These are phyloP conservation scores for Paramormyrops kingsleyae DNA, from an alignment of 2,113 vertebrate genomes.

Conservation along the genomic window DNA sequence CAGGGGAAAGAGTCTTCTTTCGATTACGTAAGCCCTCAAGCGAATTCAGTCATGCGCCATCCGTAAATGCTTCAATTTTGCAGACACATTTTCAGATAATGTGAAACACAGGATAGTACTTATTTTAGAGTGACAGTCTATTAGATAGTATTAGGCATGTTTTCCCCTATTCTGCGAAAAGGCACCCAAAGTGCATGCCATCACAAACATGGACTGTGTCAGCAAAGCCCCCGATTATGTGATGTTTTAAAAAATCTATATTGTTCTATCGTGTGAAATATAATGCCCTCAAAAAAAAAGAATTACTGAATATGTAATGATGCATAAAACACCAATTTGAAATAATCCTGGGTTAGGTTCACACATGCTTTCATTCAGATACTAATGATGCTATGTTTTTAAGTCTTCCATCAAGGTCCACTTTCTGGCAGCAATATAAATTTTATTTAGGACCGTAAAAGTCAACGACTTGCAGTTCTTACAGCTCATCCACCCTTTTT, in stretches of 20 bases:
- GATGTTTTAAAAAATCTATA: neutral
- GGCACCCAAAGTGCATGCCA: neutral
- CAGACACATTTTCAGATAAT: neutral
- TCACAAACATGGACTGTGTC: neutral
- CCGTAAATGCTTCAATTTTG: neutral
- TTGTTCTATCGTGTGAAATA: neutral
- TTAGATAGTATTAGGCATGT: neutral
- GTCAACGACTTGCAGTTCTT: neutral
- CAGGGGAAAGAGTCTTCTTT: neutral
- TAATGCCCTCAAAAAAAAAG: neutral
- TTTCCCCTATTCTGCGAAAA: neutral
- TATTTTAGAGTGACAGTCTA: neutral
- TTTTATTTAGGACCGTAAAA: neutral
- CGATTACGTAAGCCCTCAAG: neutral
- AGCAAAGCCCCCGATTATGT: neutral
- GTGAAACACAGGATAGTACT: neutral
- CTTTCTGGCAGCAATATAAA: neutral
- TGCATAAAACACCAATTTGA: neutral
- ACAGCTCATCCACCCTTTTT: neutral
- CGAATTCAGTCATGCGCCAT: neutral
- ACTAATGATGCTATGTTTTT: neutral
- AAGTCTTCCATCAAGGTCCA: neutral
- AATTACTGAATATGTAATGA: neutral
- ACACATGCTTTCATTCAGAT: neutral
- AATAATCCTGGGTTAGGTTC: neutral